Evolutionary conservation across 1,140 invertebrate species (phyloP), one percentile per base, ranked within the genome.

Genomic region (Drosophila busckii): DNA sequence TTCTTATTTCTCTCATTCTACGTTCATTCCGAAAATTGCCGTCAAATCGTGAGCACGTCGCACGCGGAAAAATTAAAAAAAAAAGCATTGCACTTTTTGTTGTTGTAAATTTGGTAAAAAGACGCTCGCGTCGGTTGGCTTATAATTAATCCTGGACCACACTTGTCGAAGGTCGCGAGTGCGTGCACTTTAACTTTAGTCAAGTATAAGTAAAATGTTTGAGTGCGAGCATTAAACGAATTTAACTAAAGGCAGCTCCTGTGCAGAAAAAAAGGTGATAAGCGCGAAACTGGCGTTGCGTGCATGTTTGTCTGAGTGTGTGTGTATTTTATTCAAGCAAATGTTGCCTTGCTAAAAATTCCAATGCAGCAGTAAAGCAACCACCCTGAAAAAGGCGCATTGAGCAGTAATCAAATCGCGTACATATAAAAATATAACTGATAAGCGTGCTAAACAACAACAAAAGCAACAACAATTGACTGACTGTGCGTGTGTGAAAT

Each of bases 391-490:
- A 44, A 7, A 53, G 19, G 19, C 25, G 34, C 37, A 67, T 41
- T 34, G 44, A 46, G 44, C 59, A 70, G 55, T 75, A 60, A 60
- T 53, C 56, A 70, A 71, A 61, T 42, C 41, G 67, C 67, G 52
- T 70, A 23, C 41, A 59, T 53, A 53, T 53, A 53, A 44, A 6
- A 54, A 45, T n/a, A n/a, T n/a, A 25, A 54, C 32, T 80, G 71
- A 78, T 78, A 78, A 78, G 71, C 71, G 73, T 73, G 71, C 71
- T 67, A 76, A 75, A 67, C 52, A 58, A 29, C 48, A 52, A 67
- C 52, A 58, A 29, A 44, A 52, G 12, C 25, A 38, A 28, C 17
- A 42, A 23, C 45, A 50, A 40, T 4, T 37, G 32, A 40, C 28
- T 50, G 26, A 19, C 37, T 17, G 23, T 44, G 8, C 6, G 16